Evolutionary conservation across 2,113 vertebrate species (phyloP), one percentile per base, ranked within the genome.

Genomic region (Trichomycterus rosablanca): DNA sequence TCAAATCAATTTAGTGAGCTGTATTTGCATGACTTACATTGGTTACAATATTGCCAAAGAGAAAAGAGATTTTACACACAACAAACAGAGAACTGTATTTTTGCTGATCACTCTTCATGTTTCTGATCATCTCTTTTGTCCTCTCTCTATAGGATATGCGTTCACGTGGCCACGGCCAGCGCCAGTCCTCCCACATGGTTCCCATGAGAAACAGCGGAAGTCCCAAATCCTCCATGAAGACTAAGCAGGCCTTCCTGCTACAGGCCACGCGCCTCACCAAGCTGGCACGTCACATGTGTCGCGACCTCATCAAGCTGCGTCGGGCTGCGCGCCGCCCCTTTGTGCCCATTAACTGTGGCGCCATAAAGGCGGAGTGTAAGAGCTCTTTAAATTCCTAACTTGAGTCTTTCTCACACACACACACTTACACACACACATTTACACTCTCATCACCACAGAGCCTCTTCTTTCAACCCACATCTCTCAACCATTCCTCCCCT

Each of bases 341-440:
- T 96, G 90, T 95, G 84, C 93, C 94, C 89, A 95, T 97, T 94
- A 96, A 97, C 91, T 95, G 92, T 92, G 95, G 93, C 86, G 93
- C 95, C 91, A 90, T 97, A 92, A 96, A 94, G 92, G 95, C 95
- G 91, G 93, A 97, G 93, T 97, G 95, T 97, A 96, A 97, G 95
- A 95, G 89, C 91, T 89, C 94, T 91, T 95, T 94, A 87, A 93
- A 94, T 95, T 93, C 94, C 88, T 96, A 93, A 92, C 87, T 91
- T 88, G 85, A 80, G 80, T 86, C 85, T 86, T 84, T 42, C 16
- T 56, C 12, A 53, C 53, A 59, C 67, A 61, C 60, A 44, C 68
- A 74, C 70, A 9, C 60, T 66, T 24, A 63, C 68, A 71, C 59
- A 73, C 44, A 72, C 71, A 70, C 71, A n/a, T n/a, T n/a, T n/a